Base-by-base conservation (phyloP, 2,888 invertebrate genomes). In the Zhuqinia jingwanae region DNA sequence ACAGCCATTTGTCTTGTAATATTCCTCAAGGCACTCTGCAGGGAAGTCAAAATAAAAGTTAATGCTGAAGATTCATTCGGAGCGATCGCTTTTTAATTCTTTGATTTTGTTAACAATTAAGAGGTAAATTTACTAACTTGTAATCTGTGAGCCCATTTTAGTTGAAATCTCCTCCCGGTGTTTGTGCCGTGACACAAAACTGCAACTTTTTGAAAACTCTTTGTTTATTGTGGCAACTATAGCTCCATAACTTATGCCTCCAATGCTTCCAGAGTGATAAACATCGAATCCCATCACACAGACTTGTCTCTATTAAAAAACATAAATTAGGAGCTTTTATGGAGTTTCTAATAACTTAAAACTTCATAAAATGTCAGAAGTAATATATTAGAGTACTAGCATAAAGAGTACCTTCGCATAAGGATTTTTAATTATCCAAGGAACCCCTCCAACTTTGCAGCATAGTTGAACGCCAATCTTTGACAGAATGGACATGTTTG, bases 391-490 rank as follows among this genome's bases (percentile, higher is more conserved):
- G n/a, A n/a, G n/a, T n/a, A n/a, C n/a, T n/a, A n/a, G n/a, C n/a
- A n/a, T n/a, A n/a, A n/a, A n/a, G n/a, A n/a, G n/a, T 63, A 87
- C 84, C 81, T 77, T 60, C n/a, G 30, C 10, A 27, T 82, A 50
- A 2, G 85, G 81, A 11, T 82, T 85, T 3, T 2, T 3, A 8
- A 85, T 60, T 20, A n/a, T 50, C 88, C 88, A 88, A 0, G 88
- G 88, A n/a, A 77, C 65, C 0, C 89, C 89, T 15, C 90, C 91
- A 15, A 89, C 45, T 93, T 99, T 99, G 91, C 97, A 97, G 92
- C 96, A 97, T 90, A 99, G 94, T 92, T 99, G 99, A 17, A 99
- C 96, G 0, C 96, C 96, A 0, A 99, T 95, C 93, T 99, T 99
- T 0, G 97, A 97, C 0, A 78, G 77, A 5, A 88, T 63, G 6